These are phyloP conservation scores for Lordiphosa collinella DNA, from an alignment of 1,140 invertebrate genomes.

Conservation along the genomic window DNA sequence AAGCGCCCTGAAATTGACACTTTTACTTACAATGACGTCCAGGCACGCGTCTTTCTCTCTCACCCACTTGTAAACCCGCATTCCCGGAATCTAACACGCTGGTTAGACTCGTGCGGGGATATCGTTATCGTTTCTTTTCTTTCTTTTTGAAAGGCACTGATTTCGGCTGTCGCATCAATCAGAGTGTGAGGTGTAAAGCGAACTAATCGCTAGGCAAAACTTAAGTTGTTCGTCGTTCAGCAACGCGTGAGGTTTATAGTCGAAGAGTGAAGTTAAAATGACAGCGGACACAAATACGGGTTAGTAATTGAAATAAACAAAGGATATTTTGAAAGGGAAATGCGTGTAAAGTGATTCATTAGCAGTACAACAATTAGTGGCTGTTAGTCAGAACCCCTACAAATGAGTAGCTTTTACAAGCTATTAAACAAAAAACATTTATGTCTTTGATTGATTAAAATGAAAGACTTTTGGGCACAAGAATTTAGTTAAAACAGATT, in stretches of 20 bases:
- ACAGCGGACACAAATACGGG: conserved; percentile 31
- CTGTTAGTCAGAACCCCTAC: too few species aligned
- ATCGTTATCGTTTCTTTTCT: conserved; percentile 32
- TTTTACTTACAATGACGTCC: conserved; percentile 28
- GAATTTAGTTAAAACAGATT: too few species aligned
- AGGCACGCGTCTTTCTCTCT: conserved; percentile 16
- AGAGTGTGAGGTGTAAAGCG: conserved; percentile 44
- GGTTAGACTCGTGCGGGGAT: conserved; percentile 2
- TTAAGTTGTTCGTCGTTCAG: conserved; percentile 29
- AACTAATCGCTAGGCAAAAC: background rate
- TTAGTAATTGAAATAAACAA: conserved; percentile 12
- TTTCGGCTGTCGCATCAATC: conserved; percentile 26
- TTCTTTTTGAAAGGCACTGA: conserved; percentile 43
- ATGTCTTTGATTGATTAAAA: too few species aligned
- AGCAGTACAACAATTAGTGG: too few species aligned
- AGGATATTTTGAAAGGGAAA: too few species aligned
- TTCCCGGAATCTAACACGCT: background rate
- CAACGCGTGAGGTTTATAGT: conserved; percentile 22
- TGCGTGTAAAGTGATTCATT: too few species aligned
- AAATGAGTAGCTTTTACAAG: too few species aligned
- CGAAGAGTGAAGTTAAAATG: conserved; percentile 26
- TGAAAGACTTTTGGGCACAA: too few species aligned
- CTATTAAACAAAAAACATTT: too few species aligned
- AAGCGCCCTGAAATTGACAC: conserved; percentile 2
- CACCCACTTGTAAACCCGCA: conserved; percentile 5